Evolutionary conservation across 2,113 vertebrate species (phyloP).

Genomic region (Thryonomys swinderianus): DNA sequence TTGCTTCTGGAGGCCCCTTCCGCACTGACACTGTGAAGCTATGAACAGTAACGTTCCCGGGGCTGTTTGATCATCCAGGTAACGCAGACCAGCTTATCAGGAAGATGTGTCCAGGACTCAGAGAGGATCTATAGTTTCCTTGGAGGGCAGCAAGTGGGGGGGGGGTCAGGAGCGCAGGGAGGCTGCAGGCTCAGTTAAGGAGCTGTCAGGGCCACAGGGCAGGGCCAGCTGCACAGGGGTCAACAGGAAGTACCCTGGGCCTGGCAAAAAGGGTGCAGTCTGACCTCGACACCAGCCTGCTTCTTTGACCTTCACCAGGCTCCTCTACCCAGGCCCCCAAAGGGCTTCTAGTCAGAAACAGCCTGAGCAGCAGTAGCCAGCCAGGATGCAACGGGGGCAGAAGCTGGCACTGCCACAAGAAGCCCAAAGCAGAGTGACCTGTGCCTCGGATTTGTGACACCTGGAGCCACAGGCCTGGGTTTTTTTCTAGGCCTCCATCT

Average conservation of each 20-base stretch:
- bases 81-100: conserved; percentile 37
- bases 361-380: neutral
- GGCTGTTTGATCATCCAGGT: neutral
- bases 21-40: neutral
- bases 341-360: neutral
- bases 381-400: neutral
- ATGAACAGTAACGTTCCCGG: neutral
- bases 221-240: neutral
- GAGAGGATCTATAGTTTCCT: neutral
- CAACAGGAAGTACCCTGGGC: neutral
- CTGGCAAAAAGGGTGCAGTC: neutral
- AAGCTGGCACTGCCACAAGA: accelerated
- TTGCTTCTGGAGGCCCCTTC: neutral
- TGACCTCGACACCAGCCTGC: neutral
- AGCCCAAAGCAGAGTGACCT: neutral
- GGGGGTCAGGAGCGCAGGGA: neutral
- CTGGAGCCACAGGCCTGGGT: neutral
- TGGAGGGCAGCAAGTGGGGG: neutral
- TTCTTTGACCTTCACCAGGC: neutral
- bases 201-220: neutral
- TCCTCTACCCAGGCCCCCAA: neutral
- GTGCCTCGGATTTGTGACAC: neutral
- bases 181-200: neutral
- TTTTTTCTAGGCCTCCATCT: neutral
- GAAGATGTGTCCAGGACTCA: neutral